phyloP scores from a whole-genome alignment of 2,113 vertebrate species.

The Solea senegalensis region DNA sequence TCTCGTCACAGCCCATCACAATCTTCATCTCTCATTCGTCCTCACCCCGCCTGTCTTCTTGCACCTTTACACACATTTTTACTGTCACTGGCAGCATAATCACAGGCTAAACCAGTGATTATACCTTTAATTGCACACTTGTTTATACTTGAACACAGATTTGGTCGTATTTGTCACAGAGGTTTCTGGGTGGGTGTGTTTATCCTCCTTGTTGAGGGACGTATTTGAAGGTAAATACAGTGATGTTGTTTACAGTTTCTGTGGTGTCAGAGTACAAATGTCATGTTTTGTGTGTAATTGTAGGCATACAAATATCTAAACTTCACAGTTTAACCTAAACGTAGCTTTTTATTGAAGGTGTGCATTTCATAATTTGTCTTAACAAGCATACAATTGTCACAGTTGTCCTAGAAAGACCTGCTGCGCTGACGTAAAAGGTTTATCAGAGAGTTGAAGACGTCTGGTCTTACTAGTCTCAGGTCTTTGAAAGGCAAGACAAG shows the following conservation, averaged over 20 bases:
- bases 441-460: too few species aligned
- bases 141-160: slow-evolving; percentile 6
- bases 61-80: background rate
- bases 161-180: background rate
- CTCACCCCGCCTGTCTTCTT: background rate
- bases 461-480: too few species aligned
- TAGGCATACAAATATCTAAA: background rate
- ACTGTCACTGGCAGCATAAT: slow-evolving; percentile 15
- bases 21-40: slow-evolving; percentile 2
- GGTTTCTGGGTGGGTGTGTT: background rate
- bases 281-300: slow-evolving; percentile 43
- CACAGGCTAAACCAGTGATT: slow-evolving; percentile 8
- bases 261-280: slow-evolving; percentile 9
- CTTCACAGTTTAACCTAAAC: slow-evolving; percentile 44
- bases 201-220: background rate
- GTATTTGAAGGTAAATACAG: slow-evolving; percentile 42
- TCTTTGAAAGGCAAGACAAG: too few species aligned
- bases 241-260: slow-evolving; percentile 44
- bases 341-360: slow-evolving; percentile 38
- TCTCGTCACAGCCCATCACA: slow-evolving; percentile 1
- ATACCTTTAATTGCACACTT: slow-evolving; percentile 18
- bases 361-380: slow-evolving; percentile 49
- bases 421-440: background rate
- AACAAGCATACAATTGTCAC: slow-evolving; percentile 27
- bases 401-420: background rate